Percentiles rank a stretch among this genome's conserved stretches.
phyloP scores from a whole-genome alignment of 1,140 invertebrate species.

The Drosophila nasuta region DNA sequence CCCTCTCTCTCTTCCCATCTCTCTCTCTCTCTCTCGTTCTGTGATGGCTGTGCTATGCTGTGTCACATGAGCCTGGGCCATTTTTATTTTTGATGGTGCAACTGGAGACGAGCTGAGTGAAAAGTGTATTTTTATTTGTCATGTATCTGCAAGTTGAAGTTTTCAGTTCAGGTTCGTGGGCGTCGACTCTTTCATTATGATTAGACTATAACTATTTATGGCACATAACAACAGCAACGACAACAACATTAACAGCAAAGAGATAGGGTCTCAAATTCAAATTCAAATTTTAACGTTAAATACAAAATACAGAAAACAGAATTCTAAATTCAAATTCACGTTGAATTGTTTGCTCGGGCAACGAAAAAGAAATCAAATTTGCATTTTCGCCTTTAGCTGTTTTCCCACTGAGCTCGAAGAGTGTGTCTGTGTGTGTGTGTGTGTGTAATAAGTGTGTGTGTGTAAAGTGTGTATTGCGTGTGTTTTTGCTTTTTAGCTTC shows the following conservation, averaged over 20 bases:
- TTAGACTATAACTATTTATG: slow-evolving; percentile 16
- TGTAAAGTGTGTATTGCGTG: slow-evolving; percentile 20
- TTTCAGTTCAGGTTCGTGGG: neutral
- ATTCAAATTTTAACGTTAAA: slow-evolving; percentile 5
- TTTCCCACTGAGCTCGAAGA: slow-evolving; percentile 7
- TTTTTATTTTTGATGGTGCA: slow-evolving; percentile 21
- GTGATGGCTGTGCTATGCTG: neutral
- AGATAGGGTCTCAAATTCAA: slow-evolving; percentile 6
- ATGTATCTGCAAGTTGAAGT: neutral
- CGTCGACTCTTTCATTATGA: slow-evolving; percentile 8
- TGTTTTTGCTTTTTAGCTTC: slow-evolving; percentile 42
- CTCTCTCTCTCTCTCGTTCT: neutral
- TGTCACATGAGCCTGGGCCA: slow-evolving; percentile 17
- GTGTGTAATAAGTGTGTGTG: neutral
- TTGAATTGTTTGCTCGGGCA: slow-evolving; percentile 18
- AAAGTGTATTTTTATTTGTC: slow-evolving; percentile 17
- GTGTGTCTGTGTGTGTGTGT: neutral
- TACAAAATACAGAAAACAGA: neutral
- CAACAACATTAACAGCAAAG: too few relatives aligned
- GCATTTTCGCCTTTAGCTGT: slow-evolving; percentile 46
- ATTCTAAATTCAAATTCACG: slow-evolving; percentile 32
- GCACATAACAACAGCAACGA: neutral
- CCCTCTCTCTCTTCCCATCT: neutral
- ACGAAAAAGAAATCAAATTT: slow-evolving; percentile 32
- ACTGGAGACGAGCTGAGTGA: slow-evolving; percentile 22